Percentiles rank a stretch among this genome's conserved stretches.
Evolutionary conservation across 2,888 invertebrate genomes (phyloP).

Genomic region (Heteropelma amictum): DNA sequence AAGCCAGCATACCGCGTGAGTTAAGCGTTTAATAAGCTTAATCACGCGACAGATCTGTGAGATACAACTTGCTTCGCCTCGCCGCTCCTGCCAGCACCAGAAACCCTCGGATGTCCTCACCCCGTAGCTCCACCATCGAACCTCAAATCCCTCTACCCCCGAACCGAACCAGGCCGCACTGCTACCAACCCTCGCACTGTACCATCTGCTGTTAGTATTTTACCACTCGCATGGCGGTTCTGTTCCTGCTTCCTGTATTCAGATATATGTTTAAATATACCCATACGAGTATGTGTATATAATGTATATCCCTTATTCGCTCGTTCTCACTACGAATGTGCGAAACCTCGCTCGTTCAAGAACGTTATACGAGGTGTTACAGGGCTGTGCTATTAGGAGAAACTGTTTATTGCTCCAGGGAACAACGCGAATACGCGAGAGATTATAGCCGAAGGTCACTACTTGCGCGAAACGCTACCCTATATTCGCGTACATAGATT

Average conservation of each 20-base stretch:
- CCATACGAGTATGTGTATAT: not conserved
- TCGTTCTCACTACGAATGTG: constrained; percentile 53
- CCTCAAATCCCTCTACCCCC: constrained; percentile 46
- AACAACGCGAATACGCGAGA: constrained; percentile 64
- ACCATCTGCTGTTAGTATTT: constrained; percentile 78
- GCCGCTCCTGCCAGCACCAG: constrained; percentile 60
- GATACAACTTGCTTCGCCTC: constrained; percentile 77
- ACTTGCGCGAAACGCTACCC: constrained; percentile 34
- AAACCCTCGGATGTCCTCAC: constrained; percentile 63
- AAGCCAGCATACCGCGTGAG: constrained; percentile 73
- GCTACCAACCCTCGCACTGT: constrained; percentile 63
- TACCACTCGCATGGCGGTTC: constrained; percentile 67
- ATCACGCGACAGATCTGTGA: constrained; percentile 78
- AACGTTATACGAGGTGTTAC: constrained; percentile 53
- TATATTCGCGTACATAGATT: constrained; percentile 24
- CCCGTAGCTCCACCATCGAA: constrained; percentile 53
- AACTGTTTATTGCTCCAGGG: constrained; percentile 73
- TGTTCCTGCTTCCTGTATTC: constrained; percentile 41
- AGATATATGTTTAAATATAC: not conserved
- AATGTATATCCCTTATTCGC: constrained; percentile 20
- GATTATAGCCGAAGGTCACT: constrained; percentile 53
- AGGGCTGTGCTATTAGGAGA: constrained; percentile 70
- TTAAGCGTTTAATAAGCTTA: constrained; percentile 79
- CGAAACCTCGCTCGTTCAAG: constrained; percentile 42
- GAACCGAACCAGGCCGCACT: constrained; percentile 45